Evolutionary conservation across 2,797 vertebrate species (phyloP), one percentile per base, ranked within the genome.

Genomic region (Cyprinella venusta): DNA sequence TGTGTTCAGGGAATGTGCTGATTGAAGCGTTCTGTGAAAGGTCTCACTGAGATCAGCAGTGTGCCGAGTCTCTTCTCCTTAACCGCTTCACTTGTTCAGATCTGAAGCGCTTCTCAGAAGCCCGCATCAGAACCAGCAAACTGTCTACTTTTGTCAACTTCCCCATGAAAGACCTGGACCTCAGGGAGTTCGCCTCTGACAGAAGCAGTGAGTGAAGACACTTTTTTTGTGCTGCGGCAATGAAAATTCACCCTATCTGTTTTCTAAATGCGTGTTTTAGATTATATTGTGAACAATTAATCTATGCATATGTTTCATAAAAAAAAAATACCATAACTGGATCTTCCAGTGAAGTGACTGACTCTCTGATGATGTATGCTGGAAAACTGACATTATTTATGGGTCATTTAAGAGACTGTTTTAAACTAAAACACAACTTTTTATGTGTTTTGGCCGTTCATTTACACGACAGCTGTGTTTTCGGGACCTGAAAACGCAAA

Each of bases 21-120:
- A 82, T 42, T 33, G 26, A 52, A 45, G 76, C 3, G 0, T 50
- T 19, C 19, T 59, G 45, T 38, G 30, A 45, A 10, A 21, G 78
- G 86, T 63, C 10, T 80, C 52, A 45, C 9, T 71, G 79, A 82
- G 80, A 65, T 79, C 15, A 74, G 21, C 24, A 72, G 26, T 68
- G 5, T 56, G 38, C 9, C 5, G 4, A n/a, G 59, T 56, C 21
- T n/a, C 90, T 89, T 90, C 54, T 84, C 90, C 92, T 93, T 95
- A 87, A 95, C 90, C 0, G 8, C 6, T 3, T 0, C 0, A 63
- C 42, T 83, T 48, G 59, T 52, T 36, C 92, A 99, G 98, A 99
- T 92, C 95, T 99, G 90, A 99, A 99, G 86, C 96, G 98, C 38
- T 99, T 99, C 93, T 99, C 97, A 0, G 98, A 99, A 91, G 95